Evolutionary conservation across 2,113 vertebrate species (phyloP), one percentile per base, ranked within the genome.

Genomic region (Pitta sordida): DNA sequence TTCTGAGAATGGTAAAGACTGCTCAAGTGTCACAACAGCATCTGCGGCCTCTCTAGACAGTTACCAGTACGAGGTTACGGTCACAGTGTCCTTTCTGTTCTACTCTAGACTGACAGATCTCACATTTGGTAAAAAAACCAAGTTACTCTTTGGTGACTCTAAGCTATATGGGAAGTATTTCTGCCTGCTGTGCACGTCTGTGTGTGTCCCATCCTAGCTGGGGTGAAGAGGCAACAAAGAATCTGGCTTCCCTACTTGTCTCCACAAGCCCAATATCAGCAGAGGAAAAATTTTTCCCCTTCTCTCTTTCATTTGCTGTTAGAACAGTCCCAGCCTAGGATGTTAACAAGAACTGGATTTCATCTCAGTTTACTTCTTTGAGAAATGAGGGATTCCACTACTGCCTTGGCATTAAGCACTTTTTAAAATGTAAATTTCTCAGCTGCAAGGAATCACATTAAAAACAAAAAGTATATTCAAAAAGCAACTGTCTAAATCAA

Each of bases 351-450:
- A 56, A 46, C 65, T 84, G 77, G 65, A 58, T 95, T 91, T 88
- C 81, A 2, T 92, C 91, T 97, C 88, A 91, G 82, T 94, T 91
- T 94, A 71, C 86, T 96, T 94, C 83, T 95, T 78, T 95, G 95
- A 94, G 86, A 96, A 97, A 96, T 78, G 52, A 90, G 96, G 95
- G 80, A 95, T 96, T 96, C 95, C 88, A 93, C 91, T 89, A 85
- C 26, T 97, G 97, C 94, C 93, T 96, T 96, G 95, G 90, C 95
- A 96, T 96, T 96, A 96, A 96, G 93, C 93, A 96, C 96, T 97
- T 98, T 98, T 97, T 97, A 97, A 97, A 96, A 97, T 98, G 97
- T 97, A 98, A 97, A 97, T 97, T 96, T 86, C 92, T 98, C 96
- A 97, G 95, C 97, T 98, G 96, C 91, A 96, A 97, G 93, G 91